Percentiles rank a stretch among this genome's conserved stretches.
Evolutionary conservation across 2,888 invertebrate genomes (phyloP).

Genomic region (Papilio protenor): DNA sequence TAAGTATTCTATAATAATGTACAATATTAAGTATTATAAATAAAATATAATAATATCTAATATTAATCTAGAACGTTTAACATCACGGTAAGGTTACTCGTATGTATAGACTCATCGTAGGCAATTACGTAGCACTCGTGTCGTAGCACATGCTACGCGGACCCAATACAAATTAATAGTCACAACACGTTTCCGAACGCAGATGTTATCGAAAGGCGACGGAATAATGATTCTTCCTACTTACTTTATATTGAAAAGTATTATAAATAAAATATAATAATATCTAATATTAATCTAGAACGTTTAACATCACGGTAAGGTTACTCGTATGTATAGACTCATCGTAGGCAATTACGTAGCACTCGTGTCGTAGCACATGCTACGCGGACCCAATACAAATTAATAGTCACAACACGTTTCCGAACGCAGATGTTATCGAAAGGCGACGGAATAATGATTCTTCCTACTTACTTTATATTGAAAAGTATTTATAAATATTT

Average conservation of each 20-base stretch:
- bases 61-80: not conserved
- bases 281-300: not conserved
- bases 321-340: not conserved
- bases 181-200: conserved; percentile 9
- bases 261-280: too few species aligned
- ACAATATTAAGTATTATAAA: too few species aligned
- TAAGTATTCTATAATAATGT: not conserved
- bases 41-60: not conserved
- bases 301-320: not conserved
- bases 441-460: not conserved
- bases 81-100: not conserved
- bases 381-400: not conserved
- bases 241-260: too few species aligned
- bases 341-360: conserved; percentile 10
- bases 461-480: not conserved
- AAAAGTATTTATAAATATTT: not conserved
- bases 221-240: not conserved
- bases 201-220: conserved; percentile 1
- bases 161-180: not conserved
- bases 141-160: conserved; percentile 3
- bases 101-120: not conserved
- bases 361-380: conserved; percentile 3
- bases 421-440: conserved; percentile 12
- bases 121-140: conserved; percentile 7
- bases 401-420: conserved; percentile 2